Conservation (phyloP, 2,888 invertebrate genomes). For the Oegoconia quadripuncta region DNA sequence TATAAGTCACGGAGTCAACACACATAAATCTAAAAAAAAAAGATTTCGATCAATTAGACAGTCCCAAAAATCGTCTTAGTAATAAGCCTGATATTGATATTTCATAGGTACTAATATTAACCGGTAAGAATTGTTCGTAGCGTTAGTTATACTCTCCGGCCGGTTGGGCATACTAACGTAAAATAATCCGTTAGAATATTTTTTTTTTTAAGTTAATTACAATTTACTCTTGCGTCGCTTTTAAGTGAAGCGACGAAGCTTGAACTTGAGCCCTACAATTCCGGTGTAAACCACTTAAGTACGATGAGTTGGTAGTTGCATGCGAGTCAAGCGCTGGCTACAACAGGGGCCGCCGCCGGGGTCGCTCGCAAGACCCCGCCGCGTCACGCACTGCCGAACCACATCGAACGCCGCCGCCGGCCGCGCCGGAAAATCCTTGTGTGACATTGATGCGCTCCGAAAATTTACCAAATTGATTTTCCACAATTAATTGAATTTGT, state of each 20-base stretch:
- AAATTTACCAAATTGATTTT: constrained; percentile 46
- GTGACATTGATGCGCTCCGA: constrained; percentile 43
- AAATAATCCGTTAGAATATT: too few relatives aligned
- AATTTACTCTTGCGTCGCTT: not conserved
- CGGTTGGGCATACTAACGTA: too few relatives aligned
- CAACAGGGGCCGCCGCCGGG: constrained; percentile 18
- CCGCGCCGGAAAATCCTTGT: constrained; percentile 51
- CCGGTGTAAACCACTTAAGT: constrained; percentile 64
- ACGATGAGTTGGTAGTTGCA: constrained; percentile 25
- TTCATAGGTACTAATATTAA: too few relatives aligned
- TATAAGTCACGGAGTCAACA: too few relatives aligned
- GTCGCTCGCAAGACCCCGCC: constrained; percentile 28
- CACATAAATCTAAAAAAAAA: too few relatives aligned
- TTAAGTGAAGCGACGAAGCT: constrained; percentile 19
- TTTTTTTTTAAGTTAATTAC: too few relatives aligned
- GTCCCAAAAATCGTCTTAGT: too few relatives aligned
- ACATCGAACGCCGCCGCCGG: constrained; percentile 8
- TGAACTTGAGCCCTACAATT: constrained; percentile 36
- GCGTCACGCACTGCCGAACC: constrained; percentile 32
- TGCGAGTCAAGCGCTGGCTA: constrained; percentile 14
- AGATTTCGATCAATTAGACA: too few relatives aligned
- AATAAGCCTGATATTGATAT: too few relatives aligned
- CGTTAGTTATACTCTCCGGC: too few relatives aligned
- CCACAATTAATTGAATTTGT: constrained; percentile 42
- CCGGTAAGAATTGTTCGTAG: too few relatives aligned